phyloP scores from a whole-genome alignment of 1,140 invertebrate species.

The Drosophila paulistorum region DNA sequence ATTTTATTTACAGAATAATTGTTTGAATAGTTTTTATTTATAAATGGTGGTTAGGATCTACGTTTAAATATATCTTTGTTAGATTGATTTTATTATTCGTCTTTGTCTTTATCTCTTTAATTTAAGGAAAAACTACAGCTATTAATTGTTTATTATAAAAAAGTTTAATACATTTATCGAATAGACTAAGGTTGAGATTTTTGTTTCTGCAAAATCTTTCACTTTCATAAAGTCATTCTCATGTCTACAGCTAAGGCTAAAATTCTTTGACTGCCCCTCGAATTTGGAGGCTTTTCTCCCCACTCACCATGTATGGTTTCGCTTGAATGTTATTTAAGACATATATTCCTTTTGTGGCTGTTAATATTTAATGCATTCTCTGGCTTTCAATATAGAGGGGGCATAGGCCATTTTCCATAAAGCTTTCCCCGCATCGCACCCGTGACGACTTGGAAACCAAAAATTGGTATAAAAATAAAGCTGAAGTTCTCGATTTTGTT shows the following conservation, averaged over 20 bases:
- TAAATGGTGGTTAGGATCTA: too few species aligned
- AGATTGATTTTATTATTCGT: too few species aligned
- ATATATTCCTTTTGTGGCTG: slow-evolving; percentile 60
- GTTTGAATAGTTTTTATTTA: too few species aligned
- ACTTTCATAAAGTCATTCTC: too few species aligned
- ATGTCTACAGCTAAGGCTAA: not conserved
- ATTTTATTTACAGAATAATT: too few species aligned
- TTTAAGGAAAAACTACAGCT: too few species aligned
- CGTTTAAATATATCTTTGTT: too few species aligned
- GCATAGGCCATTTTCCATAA: slow-evolving; percentile 60
- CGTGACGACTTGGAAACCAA: not conserved
- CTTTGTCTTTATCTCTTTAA: too few species aligned
- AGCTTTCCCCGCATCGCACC: slow-evolving; percentile 36
- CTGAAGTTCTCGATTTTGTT: slow-evolving; percentile 46
- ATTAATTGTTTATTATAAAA: too few species aligned
- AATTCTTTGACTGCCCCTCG: slow-evolving; percentile 21
- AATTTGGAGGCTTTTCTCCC: not conserved
- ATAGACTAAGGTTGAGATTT: too few species aligned
- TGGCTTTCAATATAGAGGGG: slow-evolving; percentile 5
- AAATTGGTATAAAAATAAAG: slow-evolving; percentile 64
- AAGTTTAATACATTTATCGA: too few species aligned
- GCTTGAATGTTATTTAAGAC: slow-evolving; percentile 63
- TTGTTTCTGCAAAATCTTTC: too few species aligned
- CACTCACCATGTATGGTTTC: slow-evolving; percentile 14
- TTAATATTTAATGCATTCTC: slow-evolving; percentile 76